These are phyloP conservation scores for Tapera naevia DNA, from an alignment of 2,797 vertebrate species.

Conservation along the genomic window DNA sequence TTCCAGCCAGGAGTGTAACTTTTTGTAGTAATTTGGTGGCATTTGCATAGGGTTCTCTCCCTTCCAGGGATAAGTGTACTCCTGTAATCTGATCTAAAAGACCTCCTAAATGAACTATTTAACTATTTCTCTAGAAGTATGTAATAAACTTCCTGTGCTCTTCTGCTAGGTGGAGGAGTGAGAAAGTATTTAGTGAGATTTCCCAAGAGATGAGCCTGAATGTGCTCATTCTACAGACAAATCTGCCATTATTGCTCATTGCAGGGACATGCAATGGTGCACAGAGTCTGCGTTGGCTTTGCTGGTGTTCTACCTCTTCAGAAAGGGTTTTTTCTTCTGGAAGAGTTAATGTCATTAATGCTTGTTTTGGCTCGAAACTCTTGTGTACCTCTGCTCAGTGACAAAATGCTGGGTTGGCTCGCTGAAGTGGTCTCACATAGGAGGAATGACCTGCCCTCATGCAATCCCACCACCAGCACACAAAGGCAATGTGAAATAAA, in stretches of 20 bases:
- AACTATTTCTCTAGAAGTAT: conserved; percentile 47
- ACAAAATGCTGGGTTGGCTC: background rate
- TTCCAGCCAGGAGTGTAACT: background rate
- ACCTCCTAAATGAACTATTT: conserved; percentile 33
- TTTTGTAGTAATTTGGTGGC: conserved; percentile 22
- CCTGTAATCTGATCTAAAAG: conserved; percentile 44
- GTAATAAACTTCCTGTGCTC: conserved; percentile 29
- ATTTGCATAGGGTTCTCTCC: conserved; percentile 26
- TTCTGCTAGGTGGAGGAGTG: conserved; percentile 8
- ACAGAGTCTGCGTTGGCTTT: background rate
- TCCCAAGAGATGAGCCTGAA: conserved; percentile 45
- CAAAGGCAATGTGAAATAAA: background rate
- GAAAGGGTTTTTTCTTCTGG: background rate
- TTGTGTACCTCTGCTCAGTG: background rate
- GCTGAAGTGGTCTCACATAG: background rate
- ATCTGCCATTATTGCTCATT: background rate
- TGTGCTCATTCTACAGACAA: background rate
- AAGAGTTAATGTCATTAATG: background rate
- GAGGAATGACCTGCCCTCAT: background rate
- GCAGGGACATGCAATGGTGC: background rate
- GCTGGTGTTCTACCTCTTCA: background rate
- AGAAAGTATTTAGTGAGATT: conserved; percentile 50
- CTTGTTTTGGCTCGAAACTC: background rate
- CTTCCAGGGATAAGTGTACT: conserved; percentile 19
- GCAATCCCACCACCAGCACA: background rate